Evolutionary conservation across 2,888 invertebrate genomes (phyloP), one percentile per base, ranked within the genome.

Genomic region (Julus scanicus): DNA sequence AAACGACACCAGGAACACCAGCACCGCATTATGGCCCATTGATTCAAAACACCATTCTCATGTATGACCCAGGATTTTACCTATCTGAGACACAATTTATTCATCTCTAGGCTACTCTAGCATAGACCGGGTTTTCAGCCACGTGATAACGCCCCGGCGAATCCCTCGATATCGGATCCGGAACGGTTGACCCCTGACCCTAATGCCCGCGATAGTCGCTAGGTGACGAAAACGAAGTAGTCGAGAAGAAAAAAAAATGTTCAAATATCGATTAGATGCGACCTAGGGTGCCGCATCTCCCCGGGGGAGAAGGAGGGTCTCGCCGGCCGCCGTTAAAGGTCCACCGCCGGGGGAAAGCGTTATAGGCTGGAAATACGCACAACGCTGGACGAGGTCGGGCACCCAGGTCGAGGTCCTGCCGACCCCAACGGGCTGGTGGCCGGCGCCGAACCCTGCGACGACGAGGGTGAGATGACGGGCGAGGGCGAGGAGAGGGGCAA

Each of bases 401-500:
- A 39, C 13, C 37, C 86, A 17, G 86, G 44, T 11, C 20, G 29
- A 13, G 48, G 40, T n/a, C n/a, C n/a, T n/a, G n/a, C n/a, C n/a
- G n/a, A n/a, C 13, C 44, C 44, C 29, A n/a, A 40, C n/a, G 40
- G 37, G 2, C n/a, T 39, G 29, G 86, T 13, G 20, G 86, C 37
- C 37, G 11, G 13, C 44, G 37, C 11, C 8, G 87, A 87, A 39
- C n/a, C n/a, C n/a, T n/a, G n/a, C n/a, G 87, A 83, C 9, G 87
- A 80, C 11, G 57, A 39, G 20, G 87, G 83, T 40, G 83, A 87
- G 40, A 87, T 87, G 80, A 83, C 44, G 39, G 87, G 57, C 13
- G 87, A 87, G 20, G 87, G 83, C 13, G 83, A 87, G 37, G 87
- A 87, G 71, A 87, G 39, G 11, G 83, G 71, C 57, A 87, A 17